Conservation (phyloP, 2,113 vertebrate genomes). For the Vulpes lagopus region DNA sequence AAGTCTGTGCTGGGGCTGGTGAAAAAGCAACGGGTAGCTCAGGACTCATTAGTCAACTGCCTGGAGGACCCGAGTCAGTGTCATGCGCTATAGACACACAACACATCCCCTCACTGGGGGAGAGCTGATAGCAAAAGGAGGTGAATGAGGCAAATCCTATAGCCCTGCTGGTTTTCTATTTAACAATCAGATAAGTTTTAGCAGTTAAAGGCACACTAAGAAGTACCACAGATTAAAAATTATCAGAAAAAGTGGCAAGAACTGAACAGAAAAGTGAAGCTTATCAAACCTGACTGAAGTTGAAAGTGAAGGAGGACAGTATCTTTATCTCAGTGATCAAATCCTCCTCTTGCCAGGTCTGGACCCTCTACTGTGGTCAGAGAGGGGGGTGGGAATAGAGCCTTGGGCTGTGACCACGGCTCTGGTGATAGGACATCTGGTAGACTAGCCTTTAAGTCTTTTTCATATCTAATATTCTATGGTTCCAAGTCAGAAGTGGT, state of each 20-base stretch:
- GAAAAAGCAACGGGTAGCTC: not conserved
- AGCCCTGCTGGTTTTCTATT: not conserved
- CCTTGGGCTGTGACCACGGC: not conserved
- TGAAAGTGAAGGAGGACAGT: not conserved
- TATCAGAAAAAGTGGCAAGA: not conserved
- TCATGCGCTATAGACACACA: not conserved
- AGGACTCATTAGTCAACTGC: not conserved
- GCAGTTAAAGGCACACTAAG: not conserved
- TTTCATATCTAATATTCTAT: not conserved
- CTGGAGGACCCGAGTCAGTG: not conserved
- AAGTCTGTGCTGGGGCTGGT: not conserved
- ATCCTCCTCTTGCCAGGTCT: not conserved
- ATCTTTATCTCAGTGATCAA: not conserved
- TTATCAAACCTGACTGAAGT: not conserved
- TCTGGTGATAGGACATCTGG: not conserved
- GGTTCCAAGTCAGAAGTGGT: not conserved
- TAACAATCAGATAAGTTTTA: not conserved
- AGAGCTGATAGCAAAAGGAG: not conserved
- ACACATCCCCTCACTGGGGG: fast-evolving
- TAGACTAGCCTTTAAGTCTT: not conserved
- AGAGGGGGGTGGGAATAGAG: not conserved
- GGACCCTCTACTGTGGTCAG: too few species aligned
- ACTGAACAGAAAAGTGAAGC: not conserved
- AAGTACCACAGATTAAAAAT: not conserved
- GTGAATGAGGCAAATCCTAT: not conserved